Evolutionary conservation across 2,888 invertebrate genomes (phyloP), one percentile per base, ranked within the genome.

Genomic region (Alsophila aescularia): DNA sequence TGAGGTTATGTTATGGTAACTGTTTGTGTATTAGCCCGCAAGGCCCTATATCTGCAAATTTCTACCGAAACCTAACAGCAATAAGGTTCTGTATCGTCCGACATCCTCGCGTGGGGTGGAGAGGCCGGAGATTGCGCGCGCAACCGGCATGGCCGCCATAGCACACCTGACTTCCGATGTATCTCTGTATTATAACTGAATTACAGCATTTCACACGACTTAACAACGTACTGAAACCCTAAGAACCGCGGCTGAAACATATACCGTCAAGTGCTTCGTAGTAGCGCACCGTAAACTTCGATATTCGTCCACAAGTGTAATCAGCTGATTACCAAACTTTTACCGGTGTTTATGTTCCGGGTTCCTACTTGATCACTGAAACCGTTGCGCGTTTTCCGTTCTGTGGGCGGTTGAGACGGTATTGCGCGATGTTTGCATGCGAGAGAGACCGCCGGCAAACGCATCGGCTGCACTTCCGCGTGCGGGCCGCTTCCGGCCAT

Each of bases 1-100:
- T 87, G 87, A 90, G 91, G 91, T 90, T 91, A 91, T 91, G 90
- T 91, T 91, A 86, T 91, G 87, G 89, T 89, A 84, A 82, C 83
- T 81, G 81, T 86, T 87, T 79, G 75, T 73, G 75, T 73, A 83
- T 79, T 86, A 83, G 83, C 85, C 87, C 87, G 83, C 72, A 69
- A 69, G 64, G 43, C 69, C 69, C 70, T 59, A 64, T 66, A 61
- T 59, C 59, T 69, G 65, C 70, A 72, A 85, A 78, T 77, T 75
- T 54, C 66, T 67, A 81, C 87, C 79, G 74, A 86, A 84, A 72
- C 63, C 61, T 67, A 62, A 66, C 69, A 68, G 71, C 53, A 68
- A 77, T 88, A 90, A 81, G 83, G 81, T 72, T 77, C 76, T 81
- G 73, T 85, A 78, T 88, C 76, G 83, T 75, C 78, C 76, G 82